Base-by-base conservation (phyloP, 2,113 vertebrate genomes). In the Erythrolamprus reginae region DNA sequence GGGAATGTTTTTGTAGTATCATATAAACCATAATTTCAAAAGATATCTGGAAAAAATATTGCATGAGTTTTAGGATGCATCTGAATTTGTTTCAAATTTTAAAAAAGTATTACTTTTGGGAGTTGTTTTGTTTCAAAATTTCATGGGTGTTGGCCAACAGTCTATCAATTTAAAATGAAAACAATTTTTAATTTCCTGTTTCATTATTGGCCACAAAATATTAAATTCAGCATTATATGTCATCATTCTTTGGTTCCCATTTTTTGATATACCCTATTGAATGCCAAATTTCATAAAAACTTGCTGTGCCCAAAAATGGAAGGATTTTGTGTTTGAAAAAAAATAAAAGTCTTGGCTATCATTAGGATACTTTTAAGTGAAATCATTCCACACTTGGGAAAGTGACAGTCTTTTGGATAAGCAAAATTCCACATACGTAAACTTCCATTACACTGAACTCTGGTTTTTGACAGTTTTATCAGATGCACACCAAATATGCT, bases 101-200 rank as follows among this genome's bases (percentile, higher is more conserved):
- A 4, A 89, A 86, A 92, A 89, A 86, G 5, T 58, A 83, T 91
- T 88, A 33, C 42, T 82, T 83, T 87, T 77, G 91, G 47, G 87
- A 86, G 93, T 94, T 90, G 55, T 82, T 23, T n/a, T n/a, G 4
- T 77, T 77, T 77, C 3, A 7, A 38, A 92, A 77, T 45, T 89
- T 21, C 83, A 90, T 90, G 90, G 89, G 91, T 93, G 90, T 24
- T 90, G 90, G 93, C 90, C 86, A 85, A 85, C 87, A 88, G 89
- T 94, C 92, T 86, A 50, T 70, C 90, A 93, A 93, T 95, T 94
- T 94, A 94, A 21, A 89, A 93, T 89, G 89, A 93, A 86, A 89
- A 88, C 94, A 84, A n/a, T 93, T 96, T 95, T 93, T 95, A 92
- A 96, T 96, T 96, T 96, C 95, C 94, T 95, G 94, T 94, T 95